Conservation (phyloP, 2,888 invertebrate genomes). For the Microdon myrmicae region DNA sequence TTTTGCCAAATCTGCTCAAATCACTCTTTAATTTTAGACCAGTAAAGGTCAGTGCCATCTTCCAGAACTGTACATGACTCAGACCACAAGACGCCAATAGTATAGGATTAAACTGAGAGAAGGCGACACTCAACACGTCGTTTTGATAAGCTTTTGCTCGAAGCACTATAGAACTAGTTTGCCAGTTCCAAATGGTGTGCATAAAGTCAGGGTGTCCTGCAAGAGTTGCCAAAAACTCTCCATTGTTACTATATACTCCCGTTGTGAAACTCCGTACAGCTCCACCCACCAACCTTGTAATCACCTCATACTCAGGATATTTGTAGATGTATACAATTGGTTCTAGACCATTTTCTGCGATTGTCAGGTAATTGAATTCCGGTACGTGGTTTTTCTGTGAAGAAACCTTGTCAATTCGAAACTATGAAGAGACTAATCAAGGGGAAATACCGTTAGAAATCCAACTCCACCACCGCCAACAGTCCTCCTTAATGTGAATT, state of each 20-base stretch:
- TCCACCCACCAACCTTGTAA: slow-evolving; percentile 80
- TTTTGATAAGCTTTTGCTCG: slow-evolving; percentile 85
- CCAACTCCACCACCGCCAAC: slow-evolving; percentile 85
- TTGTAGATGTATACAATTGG: slow-evolving; percentile 85
- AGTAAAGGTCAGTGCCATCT: slow-evolving; percentile 90
- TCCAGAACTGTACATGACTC: slow-evolving; percentile 91
- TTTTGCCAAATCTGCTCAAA: slow-evolving; percentile 90
- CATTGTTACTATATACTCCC: slow-evolving; percentile 82
- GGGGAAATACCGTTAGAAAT: slow-evolving; percentile 75
- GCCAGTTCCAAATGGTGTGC: slow-evolving; percentile 92
- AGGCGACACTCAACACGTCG: slow-evolving; percentile 81
- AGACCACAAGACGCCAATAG: slow-evolving; percentile 82
- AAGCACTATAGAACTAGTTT: slow-evolving; percentile 77
- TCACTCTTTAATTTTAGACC: slow-evolving; percentile 89
- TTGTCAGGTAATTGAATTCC: slow-evolving; percentile 75
- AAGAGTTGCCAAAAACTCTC: slow-evolving; percentile 75
- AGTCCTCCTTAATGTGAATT: slow-evolving; percentile 77
- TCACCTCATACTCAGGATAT: slow-evolving; percentile 82
- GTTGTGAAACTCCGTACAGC: slow-evolving; percentile 78
- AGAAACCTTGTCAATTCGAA: background rate
- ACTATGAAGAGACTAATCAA: slow-evolving; percentile 12
- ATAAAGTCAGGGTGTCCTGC: slow-evolving; percentile 88
- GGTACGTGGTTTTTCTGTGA: slow-evolving; percentile 74
- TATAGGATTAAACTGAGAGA: slow-evolving; percentile 83
- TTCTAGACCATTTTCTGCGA: slow-evolving; percentile 81